Base-by-base conservation (phyloP, 2,888 invertebrate genomes). In the Theretra japonica region DNA sequence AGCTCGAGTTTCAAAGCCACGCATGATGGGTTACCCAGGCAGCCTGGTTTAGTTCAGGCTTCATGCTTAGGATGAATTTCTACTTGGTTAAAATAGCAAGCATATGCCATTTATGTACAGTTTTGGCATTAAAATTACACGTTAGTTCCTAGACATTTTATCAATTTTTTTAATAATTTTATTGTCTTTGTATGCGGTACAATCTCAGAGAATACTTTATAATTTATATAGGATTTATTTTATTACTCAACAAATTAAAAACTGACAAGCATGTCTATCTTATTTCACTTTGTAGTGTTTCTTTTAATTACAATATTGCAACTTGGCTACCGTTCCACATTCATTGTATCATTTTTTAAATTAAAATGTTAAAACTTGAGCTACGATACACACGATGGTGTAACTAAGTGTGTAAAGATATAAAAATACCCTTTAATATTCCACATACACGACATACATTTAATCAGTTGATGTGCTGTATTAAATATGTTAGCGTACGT, bases 401-500 rank as follows among this genome's bases (percentile, higher is more conserved):
- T 48, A 65, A 48, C 41, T 53, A 41, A 15, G 33, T 62, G 33
- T 48, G 70, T 57, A 57, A 19, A 50, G 48, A 59, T 53, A 53
- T 53, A 19, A 53, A 50, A 68, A 57, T 60, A 72, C 59, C 65
- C 58, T 41, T 65, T 65, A 60, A 25, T 62, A 65, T 60, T 60
- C 71, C 72, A 75, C 73, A 76, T 74, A 76, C 76, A 75, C 75
- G 72, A 75, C 73, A 74, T 60, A 70, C 59, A 73, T 48, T 48
- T 68, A 69, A 70, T 72, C 70, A 73, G 75, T 77, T 77, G 72
- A 79, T 77, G 77, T 76, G 77, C 78, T 75, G 65, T 71, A 73
- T 74, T 74, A 74, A 72, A 72, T 70, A 70, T 71, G 75, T 76
- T 77, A 80, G 78, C 76, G 72, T 68, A 33, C 23, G 74, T 76